Base-by-base conservation (phyloP, 2,888 invertebrate species). In the Aleiodes leptofemur region DNA sequence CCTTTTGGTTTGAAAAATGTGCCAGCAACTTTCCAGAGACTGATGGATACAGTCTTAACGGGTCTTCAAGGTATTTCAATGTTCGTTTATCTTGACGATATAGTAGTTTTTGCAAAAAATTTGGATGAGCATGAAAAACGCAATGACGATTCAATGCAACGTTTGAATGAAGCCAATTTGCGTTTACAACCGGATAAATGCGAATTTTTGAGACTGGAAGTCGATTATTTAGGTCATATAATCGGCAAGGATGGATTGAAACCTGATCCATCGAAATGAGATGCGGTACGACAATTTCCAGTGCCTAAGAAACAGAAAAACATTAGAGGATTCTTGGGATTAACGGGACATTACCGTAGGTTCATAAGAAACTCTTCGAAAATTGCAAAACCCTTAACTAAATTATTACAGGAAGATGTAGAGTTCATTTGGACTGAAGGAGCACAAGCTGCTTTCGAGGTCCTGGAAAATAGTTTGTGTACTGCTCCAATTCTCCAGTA, bases 41-140 rank as follows among this genome's bases (percentile, higher is more conserved):
- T n/a, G n/a, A n/a, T n/a, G n/a, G n/a, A n/a, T n/a, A n/a, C n/a
- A n/a, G n/a, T n/a, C n/a, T 61, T 72, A 61, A 38, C 61, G 6
- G 64, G 64, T 38, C 48, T 64, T 11, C 64, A 64, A 38, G 64
- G 64, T 16, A 38, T 11, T 11, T 31, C 50, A 23, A 64, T 66
- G 55, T 72, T 72, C 14, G 72, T 72, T 13, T 66, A 72, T 31
- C 55, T 72, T 6, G 55, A 66, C 9, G 64, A 72, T 31, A 53
- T 72, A 4, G 55, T 72, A 13, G 34, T 72, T 13, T 53, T 8
- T 53, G 55, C 1, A 53, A 69, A 9, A 38, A 55, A n/a, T n/a
- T n/a, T n/a, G n/a, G n/a, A n/a, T n/a, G n/a, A n/a, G n/a, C n/a
- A n/a, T n/a, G n/a, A n/a, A 14, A 31, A 69, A 1, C 31, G 48